phyloP scores from a whole-genome alignment of 2,888 invertebrate species.

The Aphodius sticticus region DNA sequence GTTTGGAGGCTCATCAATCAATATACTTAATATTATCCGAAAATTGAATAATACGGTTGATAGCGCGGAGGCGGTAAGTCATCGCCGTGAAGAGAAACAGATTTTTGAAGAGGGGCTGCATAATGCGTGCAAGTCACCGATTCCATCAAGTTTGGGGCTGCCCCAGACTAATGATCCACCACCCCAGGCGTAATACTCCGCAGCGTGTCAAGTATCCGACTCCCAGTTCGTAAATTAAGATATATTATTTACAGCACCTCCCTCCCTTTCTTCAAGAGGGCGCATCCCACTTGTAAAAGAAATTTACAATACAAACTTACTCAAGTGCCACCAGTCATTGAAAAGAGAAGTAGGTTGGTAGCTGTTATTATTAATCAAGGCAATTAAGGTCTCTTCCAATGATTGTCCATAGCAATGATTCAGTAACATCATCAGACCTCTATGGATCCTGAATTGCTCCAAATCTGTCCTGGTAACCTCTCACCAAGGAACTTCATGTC shows the following conservation, averaged over 20 bases:
- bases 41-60: neutral
- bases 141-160: neutral
- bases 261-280: neutral
- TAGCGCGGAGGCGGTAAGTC: neutral
- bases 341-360: too few relatives aligned
- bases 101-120: neutral
- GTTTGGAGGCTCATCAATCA: neutral
- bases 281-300: neutral
- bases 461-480: too few relatives aligned
- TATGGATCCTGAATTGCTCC: too few relatives aligned
- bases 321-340: too few relatives aligned
- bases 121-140: neutral
- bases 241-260: slow-evolving; percentile 4
- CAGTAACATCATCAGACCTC: too few relatives aligned
- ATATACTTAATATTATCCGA: neutral
- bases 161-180: neutral
- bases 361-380: too few relatives aligned
- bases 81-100: neutral
- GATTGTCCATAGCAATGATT: too few relatives aligned
- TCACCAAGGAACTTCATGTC: too few relatives aligned
- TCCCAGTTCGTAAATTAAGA: neutral
- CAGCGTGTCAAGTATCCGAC: neutral
- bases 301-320: neutral
- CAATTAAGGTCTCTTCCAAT: too few relatives aligned
- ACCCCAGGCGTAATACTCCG: neutral